phyloP scores from a whole-genome alignment of 2,888 invertebrate genomes.

The Gonocerus acuteangulatus region DNA sequence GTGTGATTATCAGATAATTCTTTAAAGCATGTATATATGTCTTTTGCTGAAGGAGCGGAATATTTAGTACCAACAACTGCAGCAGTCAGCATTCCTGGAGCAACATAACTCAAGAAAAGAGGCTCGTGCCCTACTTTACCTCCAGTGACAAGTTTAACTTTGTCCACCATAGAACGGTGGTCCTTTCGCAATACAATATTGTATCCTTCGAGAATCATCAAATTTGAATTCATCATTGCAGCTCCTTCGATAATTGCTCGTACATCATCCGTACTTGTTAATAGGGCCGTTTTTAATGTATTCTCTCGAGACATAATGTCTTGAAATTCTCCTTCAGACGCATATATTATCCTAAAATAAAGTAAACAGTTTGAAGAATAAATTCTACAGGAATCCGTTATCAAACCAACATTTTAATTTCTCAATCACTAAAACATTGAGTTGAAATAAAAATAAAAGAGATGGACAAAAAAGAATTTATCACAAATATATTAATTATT shows the following conservation, averaged over 20 bases:
- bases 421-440: no score
- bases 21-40: constrained; percentile 24
- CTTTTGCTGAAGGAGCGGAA: constrained; percentile 21
- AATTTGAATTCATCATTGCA: constrained; percentile 10
- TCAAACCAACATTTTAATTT: no score
- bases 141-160: constrained; percentile 44
- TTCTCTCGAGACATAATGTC: background rate
- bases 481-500: no score
- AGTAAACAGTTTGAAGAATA: background rate
- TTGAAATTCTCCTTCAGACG: background rate
- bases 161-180: constrained; percentile 30
- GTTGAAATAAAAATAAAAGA: no score
- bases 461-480: no score
- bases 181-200: constrained; percentile 34
- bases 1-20: constrained; percentile 18
- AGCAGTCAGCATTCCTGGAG: constrained; percentile 48
- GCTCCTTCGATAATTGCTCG: background rate
- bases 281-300: no score
- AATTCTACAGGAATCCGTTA: no score
- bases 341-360: background rate
- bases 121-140: constrained; percentile 54
- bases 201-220: constrained; percentile 3
- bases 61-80: constrained; percentile 45
- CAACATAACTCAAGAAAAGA: constrained; percentile 46
- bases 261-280: background rate